These are phyloP conservation scores for Morpho helenor DNA, from an alignment of 2,888 invertebrate genomes.

Conservation along the genomic window DNA sequence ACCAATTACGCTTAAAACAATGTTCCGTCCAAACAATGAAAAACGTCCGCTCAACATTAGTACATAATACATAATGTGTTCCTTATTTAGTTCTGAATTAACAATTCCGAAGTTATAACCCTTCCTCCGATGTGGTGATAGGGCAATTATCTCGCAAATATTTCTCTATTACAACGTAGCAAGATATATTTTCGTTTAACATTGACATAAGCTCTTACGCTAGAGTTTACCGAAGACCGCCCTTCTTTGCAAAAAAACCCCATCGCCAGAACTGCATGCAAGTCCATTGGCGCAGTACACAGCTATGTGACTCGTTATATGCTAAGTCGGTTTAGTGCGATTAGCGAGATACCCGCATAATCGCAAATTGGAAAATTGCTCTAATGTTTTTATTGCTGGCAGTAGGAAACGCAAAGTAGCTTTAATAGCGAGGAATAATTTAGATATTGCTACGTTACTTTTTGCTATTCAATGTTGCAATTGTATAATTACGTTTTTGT, in stretches of 20 bases:
- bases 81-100: constrained; percentile 7
- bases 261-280: constrained; percentile 24
- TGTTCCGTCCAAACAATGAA: too few relatives aligned
- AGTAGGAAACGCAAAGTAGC: constrained; percentile 7
- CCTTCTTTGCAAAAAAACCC: constrained; percentile 32
- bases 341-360: constrained; percentile 24
- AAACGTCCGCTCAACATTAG: not conserved
- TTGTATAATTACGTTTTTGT: too few relatives aligned
- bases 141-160: not conserved
- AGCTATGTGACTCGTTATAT: constrained; percentile 23
- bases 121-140: constrained; percentile 6
- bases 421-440: not conserved
- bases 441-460: not conserved
- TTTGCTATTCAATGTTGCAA: not conserved
- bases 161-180: not conserved
- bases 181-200: constrained; percentile 1
- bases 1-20: too few relatives aligned
- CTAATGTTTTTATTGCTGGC: constrained; percentile 9
- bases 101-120: constrained; percentile 13
- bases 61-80: constrained; percentile 6
- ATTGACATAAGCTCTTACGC: constrained; percentile 3
- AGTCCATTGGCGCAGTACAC: constrained; percentile 31
- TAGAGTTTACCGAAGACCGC: constrained; percentile 20
- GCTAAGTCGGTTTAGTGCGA: constrained; percentile 8
- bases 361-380: constrained; percentile 24